phyloP scores from a whole-genome alignment of 2,113 vertebrate genomes.

The Chrysemys picta region DNA sequence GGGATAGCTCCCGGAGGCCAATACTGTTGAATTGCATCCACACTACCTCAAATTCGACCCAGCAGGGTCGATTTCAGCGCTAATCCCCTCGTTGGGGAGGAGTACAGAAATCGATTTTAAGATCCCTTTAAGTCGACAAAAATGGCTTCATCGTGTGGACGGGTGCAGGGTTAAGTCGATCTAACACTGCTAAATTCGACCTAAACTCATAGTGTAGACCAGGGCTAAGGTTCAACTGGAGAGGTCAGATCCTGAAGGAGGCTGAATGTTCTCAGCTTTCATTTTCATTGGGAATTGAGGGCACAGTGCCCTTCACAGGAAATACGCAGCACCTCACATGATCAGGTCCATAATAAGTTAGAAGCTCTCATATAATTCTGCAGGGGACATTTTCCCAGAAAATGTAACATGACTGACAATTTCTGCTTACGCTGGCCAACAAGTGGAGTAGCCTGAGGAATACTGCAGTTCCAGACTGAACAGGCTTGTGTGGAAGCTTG shows the following conservation, averaged over 20 bases:
- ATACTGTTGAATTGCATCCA: too few relatives aligned
- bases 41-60: too few relatives aligned
- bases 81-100: too few relatives aligned
- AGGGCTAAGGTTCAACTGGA: neutral
- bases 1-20: too few relatives aligned
- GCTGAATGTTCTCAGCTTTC: neutral
- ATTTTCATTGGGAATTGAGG: rapidly evolving
- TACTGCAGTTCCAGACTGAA: neutral
- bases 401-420: neutral
- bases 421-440: neutral
- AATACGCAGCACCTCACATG: neutral
- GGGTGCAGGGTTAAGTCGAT: too few relatives aligned
- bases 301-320: neutral
- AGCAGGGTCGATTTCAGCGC: too few relatives aligned
- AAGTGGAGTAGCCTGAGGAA: neutral
- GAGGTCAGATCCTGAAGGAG: neutral
- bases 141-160: too few relatives aligned
- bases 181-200: too few relatives aligned
- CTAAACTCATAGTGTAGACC: too few relatives aligned
- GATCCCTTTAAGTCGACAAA: too few relatives aligned
- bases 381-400: neutral
- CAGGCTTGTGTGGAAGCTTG: neutral
- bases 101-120: too few relatives aligned
- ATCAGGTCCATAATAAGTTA: neutral
- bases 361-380: neutral